Evolutionary conservation across 2,888 invertebrate species (phyloP).

Genomic region (Selenia dentaria): DNA sequence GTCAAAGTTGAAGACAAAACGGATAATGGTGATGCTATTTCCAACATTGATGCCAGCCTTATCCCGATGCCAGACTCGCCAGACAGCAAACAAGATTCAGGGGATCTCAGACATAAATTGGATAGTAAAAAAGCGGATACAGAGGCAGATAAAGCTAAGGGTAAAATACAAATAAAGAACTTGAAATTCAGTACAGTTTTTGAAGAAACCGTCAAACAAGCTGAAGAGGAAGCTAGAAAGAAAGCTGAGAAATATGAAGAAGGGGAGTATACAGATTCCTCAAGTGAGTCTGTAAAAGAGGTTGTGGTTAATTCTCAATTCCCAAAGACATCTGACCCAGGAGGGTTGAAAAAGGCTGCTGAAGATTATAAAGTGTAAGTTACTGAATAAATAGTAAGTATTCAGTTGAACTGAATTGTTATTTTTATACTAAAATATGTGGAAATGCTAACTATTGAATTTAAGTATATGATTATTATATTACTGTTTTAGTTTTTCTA

Average conservation of each 20-base stretch:
- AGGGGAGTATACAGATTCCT: conserved; percentile 84
- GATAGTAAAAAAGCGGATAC: conserved; percentile 38
- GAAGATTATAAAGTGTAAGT: conserved; percentile 82
- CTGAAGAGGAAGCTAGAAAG: conserved; percentile 85
- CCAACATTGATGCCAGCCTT: conserved; percentile 53
- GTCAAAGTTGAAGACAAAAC: conserved; percentile 50
- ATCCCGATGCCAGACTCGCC: conserved; percentile 75
- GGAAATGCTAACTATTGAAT: too few relatives aligned
- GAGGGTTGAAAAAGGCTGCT: conserved; percentile 73
- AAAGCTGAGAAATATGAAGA: conserved; percentile 86
- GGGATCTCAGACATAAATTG: conserved; percentile 53
- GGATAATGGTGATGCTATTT: conserved; percentile 35
- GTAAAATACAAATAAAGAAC: conserved; percentile 88
- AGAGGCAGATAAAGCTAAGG: conserved; percentile 71
- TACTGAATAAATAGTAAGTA: too few relatives aligned
- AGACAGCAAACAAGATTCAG: conserved; percentile 41
- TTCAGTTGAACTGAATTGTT: too few relatives aligned
- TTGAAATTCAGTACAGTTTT: conserved; percentile 88
- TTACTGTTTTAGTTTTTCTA: too few relatives aligned
- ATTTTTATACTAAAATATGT: too few relatives aligned
- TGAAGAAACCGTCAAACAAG: conserved; percentile 86
- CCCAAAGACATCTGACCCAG: conserved; percentile 75
- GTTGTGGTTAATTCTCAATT: conserved; percentile 68
- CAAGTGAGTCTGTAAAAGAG: conserved; percentile 64
- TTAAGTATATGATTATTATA: too few relatives aligned